Conservation (phyloP, 2,113 vertebrate species). For the Orycteropus afer region DNA sequence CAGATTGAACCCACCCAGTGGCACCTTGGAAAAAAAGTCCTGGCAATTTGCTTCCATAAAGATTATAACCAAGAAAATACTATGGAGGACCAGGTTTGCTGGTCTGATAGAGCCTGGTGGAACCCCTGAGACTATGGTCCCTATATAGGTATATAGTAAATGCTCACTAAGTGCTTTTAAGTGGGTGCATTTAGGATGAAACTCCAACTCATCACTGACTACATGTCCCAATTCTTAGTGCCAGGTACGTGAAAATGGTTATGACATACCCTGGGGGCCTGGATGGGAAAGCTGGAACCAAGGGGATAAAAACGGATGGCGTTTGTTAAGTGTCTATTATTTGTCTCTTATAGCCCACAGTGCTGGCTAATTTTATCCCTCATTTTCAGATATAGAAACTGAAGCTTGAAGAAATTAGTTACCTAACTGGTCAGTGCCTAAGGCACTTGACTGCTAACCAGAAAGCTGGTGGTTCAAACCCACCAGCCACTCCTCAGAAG, state of each 20-base stretch:
- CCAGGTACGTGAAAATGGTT: not conserved
- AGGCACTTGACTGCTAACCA: too few species aligned
- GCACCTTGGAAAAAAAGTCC: too few species aligned
- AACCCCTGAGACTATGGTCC: too few species aligned
- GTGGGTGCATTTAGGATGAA: not conserved
- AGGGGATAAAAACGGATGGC: not conserved
- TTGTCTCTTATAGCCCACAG: not conserved
- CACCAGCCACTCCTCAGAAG: too few species aligned
- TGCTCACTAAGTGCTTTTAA: conserved; percentile 28
- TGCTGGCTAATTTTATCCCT: not conserved
- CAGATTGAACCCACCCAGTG: too few species aligned
- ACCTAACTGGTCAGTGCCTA: too few species aligned
- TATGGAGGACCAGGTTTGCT: too few species aligned
- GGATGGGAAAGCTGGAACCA: not conserved
- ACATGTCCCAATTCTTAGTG: not conserved
- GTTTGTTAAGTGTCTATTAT: not conserved
- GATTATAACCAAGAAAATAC: too few species aligned
- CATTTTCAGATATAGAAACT: not conserved
- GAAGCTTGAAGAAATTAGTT: too few species aligned
- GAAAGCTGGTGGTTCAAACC: too few species aligned
- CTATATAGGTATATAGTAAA: not conserved
- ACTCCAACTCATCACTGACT: not conserved
- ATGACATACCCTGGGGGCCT: not conserved
- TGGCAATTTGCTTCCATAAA: too few species aligned
- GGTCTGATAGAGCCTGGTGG: too few species aligned